Base-by-base conservation (phyloP, 2,888 invertebrate genomes). In the Tipula helvola region DNA sequence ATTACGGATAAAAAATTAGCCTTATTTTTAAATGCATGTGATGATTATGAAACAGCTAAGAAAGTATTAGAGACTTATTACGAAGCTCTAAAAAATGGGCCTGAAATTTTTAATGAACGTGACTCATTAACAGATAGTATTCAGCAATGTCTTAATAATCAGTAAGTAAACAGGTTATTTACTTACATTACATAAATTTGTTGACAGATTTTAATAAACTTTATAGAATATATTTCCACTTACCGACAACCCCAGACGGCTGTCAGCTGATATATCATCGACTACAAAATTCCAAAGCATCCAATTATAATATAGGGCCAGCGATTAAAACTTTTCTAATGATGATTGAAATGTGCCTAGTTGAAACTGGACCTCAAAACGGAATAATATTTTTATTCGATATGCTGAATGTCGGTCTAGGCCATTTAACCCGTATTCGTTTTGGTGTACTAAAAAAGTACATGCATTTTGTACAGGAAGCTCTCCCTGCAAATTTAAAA, bases 371-470 rank as follows among this genome's bases (percentile, higher is more conserved):
- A 1, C 94, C 95, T 3, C 93, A 93, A 10, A 93, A 93, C 0
- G 95, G 95, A 0, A 92, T 94, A 87, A 92, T 95, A 39, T 94
- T 95, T 89, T 91, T 95, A 0, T 94, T 95, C 88, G 95, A 95
- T 89, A 95, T 95, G 93, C 91, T 91, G 57, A 95, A 94, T 0
- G 94, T 94, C 0, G 92, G 92, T 87, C 90, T 94, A 36, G 92
- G 93, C 0, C 95, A 95, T 89, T 89, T 95, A 13, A 93, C 94
- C 2, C 91, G 93, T 88, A 91, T 94, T 16, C 93, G 94, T 87
- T 90, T 95, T 87, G 92, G 93, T 86, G 91, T 93, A 0, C 90
- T 95, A 0, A 93, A 93, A 71, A 93, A 93, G 89, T 94, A 95
- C 90, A 94, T 95, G 91, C 92, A 93, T 87, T 95, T 94, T 90